These are phyloP conservation scores for Cryptotermes secundus DNA, from an alignment of 1,140 invertebrate genomes.

Conservation along the genomic window DNA sequence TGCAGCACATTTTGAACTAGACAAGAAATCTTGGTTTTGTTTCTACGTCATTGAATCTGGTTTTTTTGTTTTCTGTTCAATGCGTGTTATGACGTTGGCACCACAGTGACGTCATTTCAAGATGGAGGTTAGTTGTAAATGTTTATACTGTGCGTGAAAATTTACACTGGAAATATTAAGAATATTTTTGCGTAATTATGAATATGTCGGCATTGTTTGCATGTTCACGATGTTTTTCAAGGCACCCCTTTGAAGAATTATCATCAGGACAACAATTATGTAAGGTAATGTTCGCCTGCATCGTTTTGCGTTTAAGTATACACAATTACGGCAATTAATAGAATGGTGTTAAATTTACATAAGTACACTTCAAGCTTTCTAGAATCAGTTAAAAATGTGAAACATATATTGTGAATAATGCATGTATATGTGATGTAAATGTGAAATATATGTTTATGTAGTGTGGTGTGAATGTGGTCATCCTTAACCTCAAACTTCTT, in stretches of 20 bases:
- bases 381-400: slow-evolving; percentile 31
- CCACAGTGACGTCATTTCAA: slow-evolving; percentile 6
- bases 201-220: slow-evolving; percentile 72
- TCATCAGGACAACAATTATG: slow-evolving; percentile 93
- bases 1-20: too few species aligned
- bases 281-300: slow-evolving; percentile 68
- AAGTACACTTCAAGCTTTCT: slow-evolving; percentile 11
- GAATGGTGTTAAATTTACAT: slow-evolving; percentile 25
- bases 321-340: neutral
- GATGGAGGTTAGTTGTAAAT: slow-evolving; percentile 11
- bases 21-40: neutral
- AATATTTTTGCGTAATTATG: slow-evolving; percentile 6
- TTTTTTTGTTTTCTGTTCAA: neutral
- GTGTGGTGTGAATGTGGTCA: neutral
- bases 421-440: slow-evolving; percentile 64
- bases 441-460: slow-evolving; percentile 53
- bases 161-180: neutral
- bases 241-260: slow-evolving; percentile 93
- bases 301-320: neutral
- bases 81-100: neutral
- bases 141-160: neutral
- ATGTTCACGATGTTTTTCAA: slow-evolving; percentile 91
- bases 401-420: slow-evolving; percentile 29
- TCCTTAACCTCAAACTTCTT: slow-evolving; percentile 40
- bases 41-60: neutral